Percentiles rank a stretch among this genome's conserved stretches.
phyloP scores from a whole-genome alignment of 2,888 invertebrate species.

The Anticlea derivata region DNA sequence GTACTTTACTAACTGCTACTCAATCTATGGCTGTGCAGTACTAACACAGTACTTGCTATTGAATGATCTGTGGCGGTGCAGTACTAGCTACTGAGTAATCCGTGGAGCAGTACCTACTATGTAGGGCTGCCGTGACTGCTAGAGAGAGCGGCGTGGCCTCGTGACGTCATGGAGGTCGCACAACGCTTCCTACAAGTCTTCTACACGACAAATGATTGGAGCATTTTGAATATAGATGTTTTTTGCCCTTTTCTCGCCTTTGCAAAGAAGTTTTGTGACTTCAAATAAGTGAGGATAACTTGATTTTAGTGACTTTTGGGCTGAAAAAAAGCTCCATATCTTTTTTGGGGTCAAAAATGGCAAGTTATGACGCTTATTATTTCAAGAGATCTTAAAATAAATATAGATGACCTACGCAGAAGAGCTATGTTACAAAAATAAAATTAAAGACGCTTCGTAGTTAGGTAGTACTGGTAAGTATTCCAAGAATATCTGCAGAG shows the following conservation, averaged over 20 bases:
- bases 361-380: too few relatives aligned
- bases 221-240: constrained; percentile 16
- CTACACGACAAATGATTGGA: constrained; percentile 31
- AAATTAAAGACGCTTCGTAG: neutral
- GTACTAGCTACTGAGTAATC: neutral
- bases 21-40: constrained; percentile 4
- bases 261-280: neutral
- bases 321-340: too few relatives aligned
- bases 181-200: constrained; percentile 63
- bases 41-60: constrained; percentile 1
- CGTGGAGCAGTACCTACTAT: constrained; percentile 7
- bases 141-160: constrained; percentile 68
- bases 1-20: neutral
- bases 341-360: too few relatives aligned
- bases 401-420: too few relatives aligned
- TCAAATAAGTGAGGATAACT: too few relatives aligned
- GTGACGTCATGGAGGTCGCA: constrained; percentile 72
- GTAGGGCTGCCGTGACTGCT: constrained; percentile 29
- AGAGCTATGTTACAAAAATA: neutral
- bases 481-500: neutral
- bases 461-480: too few relatives aligned
- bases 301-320: too few relatives aligned
- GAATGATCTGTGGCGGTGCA: constrained; percentile 4
- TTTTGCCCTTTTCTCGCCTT: constrained; percentile 14
- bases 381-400: too few relatives aligned